Evolutionary conservation across 2,888 invertebrate genomes (phyloP), one percentile per base, ranked within the genome.

Genomic region (Cephus pygmeus): DNA sequence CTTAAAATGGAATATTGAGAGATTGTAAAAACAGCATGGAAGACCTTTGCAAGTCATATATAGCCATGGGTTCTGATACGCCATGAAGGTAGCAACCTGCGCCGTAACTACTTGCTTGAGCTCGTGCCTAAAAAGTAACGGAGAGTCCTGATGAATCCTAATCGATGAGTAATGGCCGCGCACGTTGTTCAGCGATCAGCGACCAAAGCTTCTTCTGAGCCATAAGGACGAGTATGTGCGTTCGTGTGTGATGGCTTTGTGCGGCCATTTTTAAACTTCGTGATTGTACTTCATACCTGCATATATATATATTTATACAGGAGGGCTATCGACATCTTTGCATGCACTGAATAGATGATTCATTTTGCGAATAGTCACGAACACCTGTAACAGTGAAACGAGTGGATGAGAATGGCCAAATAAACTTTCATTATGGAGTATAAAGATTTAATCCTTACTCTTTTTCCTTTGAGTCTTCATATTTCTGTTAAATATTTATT

Each of bases 111-210:
- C 56, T 74, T 15, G 36, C 36, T 30, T 74, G 35, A 30, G 76
- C 79, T 79, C 79, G 81, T 79, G 79, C 81, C 83, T 83, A 83
- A 84, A 83, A 83, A 82, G 85, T 79, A 82, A 77, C 79, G 76
- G 77, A 80, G 81, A 79, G 79, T 82, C 81, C 79, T 81, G 81
- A 82, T 85, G 83, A 83, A 85, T 85, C 82, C 79, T 81, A 85
- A 85, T 85, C 84, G 81, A 80, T 82, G 81, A 82, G 79, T 79
- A 82, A 83, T 80, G 71, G 33, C 12, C 73, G 40, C 75, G 71
- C 69, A 68, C 77, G 69, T 69, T 71, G 73, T 76, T 75, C 78
- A 69, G 73, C 78, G 78, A 79, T 80, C 81, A 77, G 76, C 79
- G 82, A 80, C 78, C 81, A 81, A 75, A 40, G 71, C 34, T 34